phyloP scores from a whole-genome alignment of 2,113 vertebrate genomes.

The Triplophysa tibetana region DNA sequence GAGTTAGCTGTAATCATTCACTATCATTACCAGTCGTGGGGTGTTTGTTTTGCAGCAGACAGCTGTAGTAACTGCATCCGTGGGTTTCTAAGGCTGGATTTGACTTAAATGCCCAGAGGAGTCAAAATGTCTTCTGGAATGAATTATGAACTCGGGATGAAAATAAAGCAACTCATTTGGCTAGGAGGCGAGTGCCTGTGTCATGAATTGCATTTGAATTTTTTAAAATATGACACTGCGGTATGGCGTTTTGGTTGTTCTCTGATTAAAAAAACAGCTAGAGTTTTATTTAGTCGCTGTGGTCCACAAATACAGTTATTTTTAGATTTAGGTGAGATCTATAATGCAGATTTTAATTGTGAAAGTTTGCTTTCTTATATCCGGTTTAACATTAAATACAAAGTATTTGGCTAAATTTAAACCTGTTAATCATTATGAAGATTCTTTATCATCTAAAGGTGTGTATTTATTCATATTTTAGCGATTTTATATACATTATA shows the following conservation, averaged over 20 bases:
- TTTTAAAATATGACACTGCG: conserved; percentile 5
- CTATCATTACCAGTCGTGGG: not conserved
- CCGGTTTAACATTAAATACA: too few species aligned
- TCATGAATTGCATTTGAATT: conserved; percentile 13
- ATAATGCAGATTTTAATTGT: too few species aligned
- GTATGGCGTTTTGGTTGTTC: not conserved
- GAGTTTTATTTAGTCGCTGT: conserved; percentile 10
- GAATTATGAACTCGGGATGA: conserved; percentile 11
- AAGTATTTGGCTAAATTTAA: too few species aligned
- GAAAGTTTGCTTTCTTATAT: too few species aligned
- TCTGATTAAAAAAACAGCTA: not conserved
- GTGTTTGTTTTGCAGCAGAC: conserved; percentile 35
- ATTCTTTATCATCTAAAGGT: too few species aligned
- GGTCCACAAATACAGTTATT: not conserved
- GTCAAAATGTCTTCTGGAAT: conserved; percentile 8
- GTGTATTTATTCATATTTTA: too few species aligned
- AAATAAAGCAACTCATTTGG: conserved; percentile 1
- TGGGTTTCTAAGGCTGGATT: not conserved
- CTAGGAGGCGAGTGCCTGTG: not conserved
- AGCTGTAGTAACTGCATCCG: conserved; percentile 11
- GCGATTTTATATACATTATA: too few species aligned
- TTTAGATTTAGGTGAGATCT: too few species aligned
- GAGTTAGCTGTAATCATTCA: conserved; percentile 44
- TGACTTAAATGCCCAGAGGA: conserved; percentile 10
- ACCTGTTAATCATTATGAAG: too few species aligned